Evolutionary conservation across 2,113 vertebrate genomes (phyloP).

Genomic region (Hyperopisus bebe): DNA sequence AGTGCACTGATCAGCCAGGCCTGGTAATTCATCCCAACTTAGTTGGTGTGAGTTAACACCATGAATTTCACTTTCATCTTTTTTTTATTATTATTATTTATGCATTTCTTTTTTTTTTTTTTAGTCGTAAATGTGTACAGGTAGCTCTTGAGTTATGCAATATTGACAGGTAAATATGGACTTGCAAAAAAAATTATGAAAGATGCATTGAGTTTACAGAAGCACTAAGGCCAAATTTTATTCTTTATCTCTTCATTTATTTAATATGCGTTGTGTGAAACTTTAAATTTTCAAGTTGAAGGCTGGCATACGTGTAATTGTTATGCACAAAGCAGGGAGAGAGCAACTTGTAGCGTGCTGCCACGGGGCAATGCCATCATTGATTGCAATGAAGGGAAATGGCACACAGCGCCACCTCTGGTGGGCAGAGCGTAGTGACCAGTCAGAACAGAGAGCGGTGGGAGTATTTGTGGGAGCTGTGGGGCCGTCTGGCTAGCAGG

Average conservation of each 20-base stretch:
- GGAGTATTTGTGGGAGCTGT: constrained; percentile 30
- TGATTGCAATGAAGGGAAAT: background rate
- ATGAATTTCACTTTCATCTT: constrained; percentile 27
- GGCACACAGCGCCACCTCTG: background rate
- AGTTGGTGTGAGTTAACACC: constrained; percentile 47
- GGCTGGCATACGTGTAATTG: background rate
- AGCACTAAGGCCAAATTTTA: background rate
- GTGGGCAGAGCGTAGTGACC: background rate
- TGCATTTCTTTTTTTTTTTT: background rate
- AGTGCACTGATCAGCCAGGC: constrained; percentile 48
- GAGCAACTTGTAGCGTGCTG: background rate
- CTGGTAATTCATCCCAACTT: constrained; percentile 47
- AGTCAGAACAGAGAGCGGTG: constrained; percentile 14
- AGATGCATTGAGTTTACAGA: background rate
- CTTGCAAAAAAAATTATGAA: background rate
- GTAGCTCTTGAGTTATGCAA: background rate
- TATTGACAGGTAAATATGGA: background rate
- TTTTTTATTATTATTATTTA: constrained; percentile 20
- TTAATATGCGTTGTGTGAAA: background rate
- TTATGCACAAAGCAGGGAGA: background rate
- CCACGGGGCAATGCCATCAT: background rate
- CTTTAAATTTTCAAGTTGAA: background rate
- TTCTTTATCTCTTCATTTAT: background rate
- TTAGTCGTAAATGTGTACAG: background rate
- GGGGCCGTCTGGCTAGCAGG: constrained; percentile 34